These are phyloP conservation scores for Plagodis pulveraria DNA, from an alignment of 2,888 invertebrate genomes.

Conservation along the genomic window DNA sequence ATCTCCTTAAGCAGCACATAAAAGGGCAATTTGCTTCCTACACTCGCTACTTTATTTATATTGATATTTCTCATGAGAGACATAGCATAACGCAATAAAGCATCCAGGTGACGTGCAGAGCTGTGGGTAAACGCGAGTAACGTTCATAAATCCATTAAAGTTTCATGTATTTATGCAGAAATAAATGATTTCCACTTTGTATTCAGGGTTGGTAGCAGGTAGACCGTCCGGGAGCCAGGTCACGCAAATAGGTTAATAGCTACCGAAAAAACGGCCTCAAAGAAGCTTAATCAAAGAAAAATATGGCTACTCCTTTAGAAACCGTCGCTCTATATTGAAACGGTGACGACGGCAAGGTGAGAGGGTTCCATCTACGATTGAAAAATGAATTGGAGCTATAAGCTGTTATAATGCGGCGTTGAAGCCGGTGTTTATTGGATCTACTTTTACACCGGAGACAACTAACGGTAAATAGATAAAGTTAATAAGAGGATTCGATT, in stretches of 20 bases:
- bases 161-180: conserved; percentile 32
- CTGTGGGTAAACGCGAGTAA: conserved; percentile 17
- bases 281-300: conserved; percentile 67
- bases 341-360: conserved; percentile 34
- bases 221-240: conserved; percentile 52
- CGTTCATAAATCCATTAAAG: conserved; percentile 28
- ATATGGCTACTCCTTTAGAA: conserved; percentile 59
- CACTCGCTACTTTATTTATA: background rate
- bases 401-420: conserved; percentile 26
- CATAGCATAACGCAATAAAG: conserved; percentile 1
- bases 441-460: conserved; percentile 19
- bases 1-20: background rate
- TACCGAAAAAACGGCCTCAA: conserved; percentile 60
- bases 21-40: conserved; percentile 2
- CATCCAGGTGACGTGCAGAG: conserved; percentile 12
- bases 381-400: conserved; percentile 29
- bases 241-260: conserved; percentile 75
- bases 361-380: conserved; percentile 28
- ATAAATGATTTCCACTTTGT: conserved; percentile 35
- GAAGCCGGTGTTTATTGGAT: conserved; percentile 25
- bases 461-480: conserved; percentile 18
- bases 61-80: conserved; percentile 5
- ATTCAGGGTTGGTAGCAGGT: conserved; percentile 35
- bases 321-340: conserved; percentile 47
- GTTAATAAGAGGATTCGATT: conserved; percentile 11